Conservation (phyloP, 2,888 invertebrate species). For the Phengaris arion region DNA sequence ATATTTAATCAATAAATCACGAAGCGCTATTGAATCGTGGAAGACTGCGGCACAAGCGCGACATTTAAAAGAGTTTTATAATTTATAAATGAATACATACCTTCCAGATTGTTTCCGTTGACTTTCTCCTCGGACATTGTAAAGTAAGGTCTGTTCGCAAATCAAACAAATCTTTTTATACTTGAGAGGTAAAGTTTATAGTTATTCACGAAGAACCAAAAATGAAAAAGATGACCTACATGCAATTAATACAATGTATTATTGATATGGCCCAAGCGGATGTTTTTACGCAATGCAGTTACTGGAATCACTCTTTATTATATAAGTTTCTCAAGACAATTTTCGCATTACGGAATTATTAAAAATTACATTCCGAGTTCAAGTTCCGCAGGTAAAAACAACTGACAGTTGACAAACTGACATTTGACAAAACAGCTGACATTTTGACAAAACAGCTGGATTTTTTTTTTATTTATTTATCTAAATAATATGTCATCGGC, state of each 20-base stretch:
- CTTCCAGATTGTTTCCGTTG: slow-evolving; percentile 8
- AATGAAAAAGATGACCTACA: neutral
- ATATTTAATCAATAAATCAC: neutral
- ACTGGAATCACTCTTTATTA: neutral
- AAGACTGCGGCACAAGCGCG: neutral
- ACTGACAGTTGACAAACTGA: neutral
- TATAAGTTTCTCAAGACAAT: slow-evolving; percentile 5
- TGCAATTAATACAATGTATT: neutral
- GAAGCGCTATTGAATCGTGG: neutral
- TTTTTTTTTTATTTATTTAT: no score
- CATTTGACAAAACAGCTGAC: slow-evolving; percentile 6
- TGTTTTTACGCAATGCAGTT: neutral
- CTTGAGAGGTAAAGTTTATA: neutral
- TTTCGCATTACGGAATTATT: neutral
- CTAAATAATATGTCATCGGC: no score
- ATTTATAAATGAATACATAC: slow-evolving; percentile 5
- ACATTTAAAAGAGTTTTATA: neutral
- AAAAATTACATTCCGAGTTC: neutral
- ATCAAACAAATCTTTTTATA: neutral
- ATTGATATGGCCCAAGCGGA: neutral
- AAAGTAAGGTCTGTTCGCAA: neutral
- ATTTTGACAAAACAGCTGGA: no score
- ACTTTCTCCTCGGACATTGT: slow-evolving; percentile 13
- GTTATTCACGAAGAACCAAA: neutral
- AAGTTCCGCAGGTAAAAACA: neutral